Base-by-base conservation (phyloP, 2,113 vertebrate species). In the Brachypteracias leptosomus region DNA sequence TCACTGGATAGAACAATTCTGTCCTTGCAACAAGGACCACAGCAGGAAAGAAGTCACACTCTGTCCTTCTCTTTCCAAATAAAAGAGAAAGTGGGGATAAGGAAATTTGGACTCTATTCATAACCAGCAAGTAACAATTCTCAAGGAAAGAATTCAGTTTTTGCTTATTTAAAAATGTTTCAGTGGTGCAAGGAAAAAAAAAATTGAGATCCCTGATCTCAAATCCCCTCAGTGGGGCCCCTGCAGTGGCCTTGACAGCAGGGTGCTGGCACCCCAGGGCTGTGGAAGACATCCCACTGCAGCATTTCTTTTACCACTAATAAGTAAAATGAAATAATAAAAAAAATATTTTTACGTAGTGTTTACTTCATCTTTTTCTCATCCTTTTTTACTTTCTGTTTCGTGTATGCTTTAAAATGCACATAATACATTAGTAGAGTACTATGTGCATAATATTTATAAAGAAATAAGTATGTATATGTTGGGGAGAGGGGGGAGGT, bases 221-320 rank as follows among this genome's bases (percentile, higher is more conserved):
- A n/a, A n/a, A n/a, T n/a, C n/a, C n/a, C n/a, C n/a, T n/a, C n/a
- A n/a, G n/a, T n/a, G n/a, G n/a, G n/a, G n/a, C n/a, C n/a, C n/a
- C n/a, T n/a, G 0, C 28, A 36, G 42, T 4, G 1, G 13, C 24
- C 28, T 49, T 1, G 3, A 20, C 31, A 28, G 29, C 0, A 3
- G 24, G 29, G 16, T 52, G 26, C 36, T 28, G 6, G 20, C 25
- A 52, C 2, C 5, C 25, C 9, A 25, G 6, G 19, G 9, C 4
- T 25, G 42, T 9, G 25, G 8, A 40, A 38, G 42, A 17, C 16
- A 47, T 20, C 40, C 47, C 38, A 7, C 29, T 58, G n/a, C 52
- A n/a, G 21, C 25, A 14, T 18, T 3, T 8, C 25, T 67, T 28
- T 57, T 16, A 28, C 4, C 4, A 4, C 21, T 36, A 55, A 77